Conservation (phyloP, 2,888 invertebrate species). For the Helobdella robusta region DNA sequence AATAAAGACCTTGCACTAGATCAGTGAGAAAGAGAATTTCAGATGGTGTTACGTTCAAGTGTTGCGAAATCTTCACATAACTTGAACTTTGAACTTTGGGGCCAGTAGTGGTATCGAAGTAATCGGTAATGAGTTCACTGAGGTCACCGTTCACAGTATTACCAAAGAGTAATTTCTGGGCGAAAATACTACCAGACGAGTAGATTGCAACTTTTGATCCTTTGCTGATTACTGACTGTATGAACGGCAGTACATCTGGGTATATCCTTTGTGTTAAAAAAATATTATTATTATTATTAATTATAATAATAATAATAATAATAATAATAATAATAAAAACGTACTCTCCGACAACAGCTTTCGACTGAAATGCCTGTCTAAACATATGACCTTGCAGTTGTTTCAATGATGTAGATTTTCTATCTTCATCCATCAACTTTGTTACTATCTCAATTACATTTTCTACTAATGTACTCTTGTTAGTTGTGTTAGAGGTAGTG, state of each 20-base stretch:
- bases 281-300: too few species aligned
- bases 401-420: constrained; percentile 71
- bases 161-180: constrained; percentile 76
- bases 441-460: too few species aligned
- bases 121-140: constrained; percentile 60
- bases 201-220: constrained; percentile 71
- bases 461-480: too few species aligned
- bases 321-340: too few species aligned
- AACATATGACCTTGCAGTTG: constrained; percentile 82
- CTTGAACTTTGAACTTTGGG: constrained; percentile 67
- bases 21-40: constrained; percentile 80
- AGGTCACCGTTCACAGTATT: constrained; percentile 70
- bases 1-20: constrained; percentile 60
- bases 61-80: constrained; percentile 66
- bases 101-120: constrained; percentile 79
- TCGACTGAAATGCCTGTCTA: constrained; percentile 70
- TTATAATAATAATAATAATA: too few species aligned
- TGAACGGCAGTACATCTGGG: constrained; percentile 68
- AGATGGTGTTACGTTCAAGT: constrained; percentile 58
- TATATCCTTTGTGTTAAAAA: too few species aligned
- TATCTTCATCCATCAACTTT: constrained; percentile 72
- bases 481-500: too few species aligned
- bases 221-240: constrained; percentile 63
- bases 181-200: constrained; percentile 81
- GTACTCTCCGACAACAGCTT: constrained; percentile 77